phyloP scores from a whole-genome alignment of 2,888 invertebrate genomes.

The Trimorus sp. region DNA sequence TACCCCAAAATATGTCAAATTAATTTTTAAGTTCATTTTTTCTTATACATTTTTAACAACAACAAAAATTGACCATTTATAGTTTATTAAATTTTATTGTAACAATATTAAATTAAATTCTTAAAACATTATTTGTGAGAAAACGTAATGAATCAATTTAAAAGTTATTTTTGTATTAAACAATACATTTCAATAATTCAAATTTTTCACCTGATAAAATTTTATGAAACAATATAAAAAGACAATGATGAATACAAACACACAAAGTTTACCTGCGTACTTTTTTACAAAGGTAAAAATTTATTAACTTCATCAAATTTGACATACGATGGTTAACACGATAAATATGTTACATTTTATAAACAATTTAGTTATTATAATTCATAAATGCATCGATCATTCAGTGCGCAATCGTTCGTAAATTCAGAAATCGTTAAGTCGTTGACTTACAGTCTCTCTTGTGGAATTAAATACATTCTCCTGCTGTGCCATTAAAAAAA shows the following conservation, averaged over 20 bases:
- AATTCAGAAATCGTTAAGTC: no score
- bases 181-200: no score
- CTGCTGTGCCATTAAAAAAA: constrained; percentile 13
- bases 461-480: background rate
- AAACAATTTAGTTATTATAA: constrained; percentile 2
- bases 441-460: background rate
- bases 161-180: background rate
- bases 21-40: no score
- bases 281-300: constrained; percentile 68
- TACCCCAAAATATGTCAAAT: no score
- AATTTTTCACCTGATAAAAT: no score
- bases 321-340: constrained; percentile 57
- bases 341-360: constrained; percentile 55
- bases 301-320: constrained; percentile 66
- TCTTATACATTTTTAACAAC: no score
- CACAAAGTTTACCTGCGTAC: background rate
- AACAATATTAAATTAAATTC: no score
- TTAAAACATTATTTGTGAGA: no score
- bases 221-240: no score
- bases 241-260: background rate
- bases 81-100: no score
- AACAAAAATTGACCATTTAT: no score
- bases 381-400: constrained; percentile 12
- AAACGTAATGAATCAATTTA: no score
- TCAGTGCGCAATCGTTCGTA: background rate